Conservation (phyloP, 2,113 vertebrate species). For the Nothoprocta pentlandii region DNA sequence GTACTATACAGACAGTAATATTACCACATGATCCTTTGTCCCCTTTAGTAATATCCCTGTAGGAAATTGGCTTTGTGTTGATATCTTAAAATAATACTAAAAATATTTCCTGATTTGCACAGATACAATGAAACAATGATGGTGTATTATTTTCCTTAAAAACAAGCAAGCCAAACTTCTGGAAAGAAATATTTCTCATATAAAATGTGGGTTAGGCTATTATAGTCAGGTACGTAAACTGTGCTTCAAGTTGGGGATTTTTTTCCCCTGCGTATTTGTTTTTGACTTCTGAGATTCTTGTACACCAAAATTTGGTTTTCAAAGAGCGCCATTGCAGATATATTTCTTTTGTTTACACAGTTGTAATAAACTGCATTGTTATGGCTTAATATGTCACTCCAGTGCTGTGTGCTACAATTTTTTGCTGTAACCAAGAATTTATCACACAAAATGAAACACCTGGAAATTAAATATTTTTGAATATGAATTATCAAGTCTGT, state of each 20-base stretch:
- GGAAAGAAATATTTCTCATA: background rate
- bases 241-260: background rate
- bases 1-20: background rate
- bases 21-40: background rate
- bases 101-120: background rate
- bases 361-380: slow-evolving; percentile 40
- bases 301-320: background rate
- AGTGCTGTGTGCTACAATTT: background rate
- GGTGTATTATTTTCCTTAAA: background rate
- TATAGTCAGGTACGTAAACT: background rate
- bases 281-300: slow-evolving; percentile 1
- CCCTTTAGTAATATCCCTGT: background rate
- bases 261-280: background rate
- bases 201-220: background rate
- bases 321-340: slow-evolving; percentile 18
- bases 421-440: slow-evolving; percentile 25
- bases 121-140: background rate
- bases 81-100: background rate
- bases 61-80: background rate
- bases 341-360: slow-evolving; percentile 51
- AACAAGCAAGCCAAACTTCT: background rate
- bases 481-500: slow-evolving; percentile 1
- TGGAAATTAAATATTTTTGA: slow-evolving; percentile 67
- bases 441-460: background rate
- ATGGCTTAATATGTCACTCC: background rate